Evolutionary conservation across 2,888 invertebrate species (phyloP), one percentile per base, ranked within the genome.

Genomic region (Tetragonisca angustula): DNA sequence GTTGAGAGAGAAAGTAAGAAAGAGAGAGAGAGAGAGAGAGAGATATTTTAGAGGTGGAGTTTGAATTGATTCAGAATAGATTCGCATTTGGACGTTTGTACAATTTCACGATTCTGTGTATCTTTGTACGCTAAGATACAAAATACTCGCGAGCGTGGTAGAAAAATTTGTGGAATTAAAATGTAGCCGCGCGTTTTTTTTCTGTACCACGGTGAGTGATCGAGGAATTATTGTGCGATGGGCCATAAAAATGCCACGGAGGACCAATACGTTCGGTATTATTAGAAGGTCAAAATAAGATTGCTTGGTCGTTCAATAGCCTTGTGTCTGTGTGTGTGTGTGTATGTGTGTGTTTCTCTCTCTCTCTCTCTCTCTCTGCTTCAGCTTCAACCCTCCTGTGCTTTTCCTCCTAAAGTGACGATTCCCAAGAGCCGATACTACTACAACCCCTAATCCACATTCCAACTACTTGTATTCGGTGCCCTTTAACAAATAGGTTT

Each of bases 241-340:
- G 24, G 2, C 88, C 89, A 88, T 92, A 91, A 92, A 91, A 91
- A 88, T 89, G 86, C 87, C 89, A 86, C 64, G 68, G 72, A 82
- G 83, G 80, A 76, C 81, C 86, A 76, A 85, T 87, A 81, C 82
- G 76, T 82, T 86, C 76, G 86, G 87, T 88, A 92, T 91, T 90
- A 91, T 91, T 88, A 90, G 87, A 90, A 89, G 90, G 89, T 91
- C 90, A 82, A 88, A 91, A 89, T 87, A 89, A 90, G 90, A 92
- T 92, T 91, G 91, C 81, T 65, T 64, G 50, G 76, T 80, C 76
- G 69, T 76, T 83, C 78, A 62, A 71, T 68, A 64, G 72, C 78
- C 86, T 62, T 32, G 65, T 59, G 72, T 54, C 32, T 76, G 5
- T 36, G 5, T 36, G 5, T 36, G 5, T 2, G 27, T 27, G 27